Evolutionary conservation across 2,797 vertebrate species (phyloP).

Genomic region (Halcyon chelicuti): DNA sequence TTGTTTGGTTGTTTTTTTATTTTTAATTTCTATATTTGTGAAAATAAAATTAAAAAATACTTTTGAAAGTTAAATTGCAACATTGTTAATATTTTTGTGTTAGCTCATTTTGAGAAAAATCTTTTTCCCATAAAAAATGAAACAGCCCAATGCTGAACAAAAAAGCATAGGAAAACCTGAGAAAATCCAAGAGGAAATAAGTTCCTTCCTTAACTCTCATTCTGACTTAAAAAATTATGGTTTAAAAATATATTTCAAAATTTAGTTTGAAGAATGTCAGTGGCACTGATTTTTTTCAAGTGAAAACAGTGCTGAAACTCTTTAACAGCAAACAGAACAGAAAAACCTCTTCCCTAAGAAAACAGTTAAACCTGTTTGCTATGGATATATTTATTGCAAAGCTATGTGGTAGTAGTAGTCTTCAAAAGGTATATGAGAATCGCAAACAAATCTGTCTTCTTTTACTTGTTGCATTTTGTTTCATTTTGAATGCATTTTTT

Average conservation of each 20-base stretch:
- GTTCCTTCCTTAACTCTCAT: conserved; percentile 11
- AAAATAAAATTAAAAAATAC: neutral
- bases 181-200: neutral
- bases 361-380: neutral
- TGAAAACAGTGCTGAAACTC: neutral
- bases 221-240: neutral
- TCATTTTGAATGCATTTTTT: neutral
- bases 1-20: neutral
- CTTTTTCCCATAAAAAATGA: neutral
- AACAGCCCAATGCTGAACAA: neutral
- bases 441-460: conserved; percentile 9
- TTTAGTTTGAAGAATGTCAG: neutral
- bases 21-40: neutral
- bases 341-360: neutral
- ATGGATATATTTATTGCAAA: neutral
- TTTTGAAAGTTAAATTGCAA: neutral
- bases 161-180: neutral
- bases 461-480: conserved; percentile 5
- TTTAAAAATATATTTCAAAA: conserved; percentile 13
- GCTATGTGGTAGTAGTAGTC: neutral
- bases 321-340: neutral
- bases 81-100: neutral
- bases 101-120: neutral
- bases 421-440: conserved; percentile 2
- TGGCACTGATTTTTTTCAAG: neutral